Evolutionary conservation across 2,888 invertebrate genomes (phyloP).

Genomic region (Epinotia demarniana): DNA sequence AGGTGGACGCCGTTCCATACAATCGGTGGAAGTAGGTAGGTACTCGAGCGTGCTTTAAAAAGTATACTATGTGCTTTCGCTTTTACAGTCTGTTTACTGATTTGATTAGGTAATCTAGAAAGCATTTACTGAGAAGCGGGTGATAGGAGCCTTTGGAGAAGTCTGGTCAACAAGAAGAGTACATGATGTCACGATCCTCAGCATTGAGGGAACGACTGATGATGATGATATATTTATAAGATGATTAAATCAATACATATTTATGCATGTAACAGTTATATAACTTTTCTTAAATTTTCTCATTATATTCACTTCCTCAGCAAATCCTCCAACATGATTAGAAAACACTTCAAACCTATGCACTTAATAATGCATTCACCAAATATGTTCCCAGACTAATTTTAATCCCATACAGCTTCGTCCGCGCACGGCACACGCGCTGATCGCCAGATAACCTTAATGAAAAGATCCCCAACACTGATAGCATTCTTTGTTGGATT

Average conservation of each 20-base stretch:
- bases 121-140: no score
- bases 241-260: no score
- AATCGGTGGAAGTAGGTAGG: neutral
- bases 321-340: neutral
- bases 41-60: neutral
- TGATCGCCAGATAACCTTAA: conserved; percentile 75
- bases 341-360: neutral
- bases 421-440: conserved; percentile 60
- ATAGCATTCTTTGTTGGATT: conserved; percentile 53
- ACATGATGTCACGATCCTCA: no score
- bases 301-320: neutral
- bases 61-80: neutral
- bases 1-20: conserved; percentile 3
- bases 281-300: no score
- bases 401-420: conserved; percentile 31
- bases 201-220: no score
- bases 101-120: neutral
- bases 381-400: conserved; percentile 36
- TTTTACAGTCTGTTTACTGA: neutral
- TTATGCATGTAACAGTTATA: no score
- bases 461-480: conserved; percentile 75
- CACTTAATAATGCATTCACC: conserved; percentile 11
- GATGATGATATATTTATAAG: no score
- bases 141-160: no score
- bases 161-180: no score